Evolutionary conservation across 2,888 invertebrate genomes (phyloP).

Genomic region (Pachliopta kotzebuea): DNA sequence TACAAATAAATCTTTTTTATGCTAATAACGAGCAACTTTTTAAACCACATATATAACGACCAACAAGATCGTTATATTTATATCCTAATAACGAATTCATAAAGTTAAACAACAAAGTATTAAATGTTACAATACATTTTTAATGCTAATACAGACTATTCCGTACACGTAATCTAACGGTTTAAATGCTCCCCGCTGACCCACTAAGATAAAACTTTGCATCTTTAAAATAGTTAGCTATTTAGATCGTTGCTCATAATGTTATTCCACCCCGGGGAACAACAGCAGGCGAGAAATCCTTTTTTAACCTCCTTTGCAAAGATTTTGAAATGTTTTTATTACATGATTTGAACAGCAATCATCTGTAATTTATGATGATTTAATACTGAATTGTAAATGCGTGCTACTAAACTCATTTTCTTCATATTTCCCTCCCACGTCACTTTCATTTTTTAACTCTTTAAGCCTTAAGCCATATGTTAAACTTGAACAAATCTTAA

Average conservation of each 20-base stretch:
- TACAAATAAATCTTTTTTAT: too few relatives aligned
- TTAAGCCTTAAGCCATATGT: too few relatives aligned
- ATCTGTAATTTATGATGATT: too few relatives aligned
- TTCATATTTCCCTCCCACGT: too few relatives aligned
- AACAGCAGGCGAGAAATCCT: slow-evolving; percentile 13
- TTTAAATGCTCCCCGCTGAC: slow-evolving; percentile 25
- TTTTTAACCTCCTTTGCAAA: slow-evolving; percentile 15
- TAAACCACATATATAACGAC: too few relatives aligned
- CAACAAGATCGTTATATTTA: not conserved
- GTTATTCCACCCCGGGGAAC: slow-evolving; percentile 21
- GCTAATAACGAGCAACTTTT: too few relatives aligned
- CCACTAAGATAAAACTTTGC: slow-evolving; percentile 22
- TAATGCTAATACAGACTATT: slow-evolving; percentile 10
- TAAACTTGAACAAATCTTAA: too few relatives aligned
- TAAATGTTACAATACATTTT: slow-evolving; percentile 2
- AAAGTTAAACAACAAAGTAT: not conserved
- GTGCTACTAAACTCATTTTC: too few relatives aligned
- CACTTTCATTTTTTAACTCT: too few relatives aligned
- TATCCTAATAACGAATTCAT: not conserved
- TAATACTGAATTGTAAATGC: too few relatives aligned
- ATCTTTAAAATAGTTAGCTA: slow-evolving; percentile 29
- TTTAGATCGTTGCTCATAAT: slow-evolving; percentile 26
- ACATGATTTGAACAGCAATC: not conserved
- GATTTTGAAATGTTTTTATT: not conserved
- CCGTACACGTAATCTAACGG: slow-evolving; percentile 13